A percentile compares a stretch with the other conserved stretches of the same genome.
Evolutionary conservation across 2,797 vertebrate species (phyloP).

Genomic region (Vultur gryphus): DNA sequence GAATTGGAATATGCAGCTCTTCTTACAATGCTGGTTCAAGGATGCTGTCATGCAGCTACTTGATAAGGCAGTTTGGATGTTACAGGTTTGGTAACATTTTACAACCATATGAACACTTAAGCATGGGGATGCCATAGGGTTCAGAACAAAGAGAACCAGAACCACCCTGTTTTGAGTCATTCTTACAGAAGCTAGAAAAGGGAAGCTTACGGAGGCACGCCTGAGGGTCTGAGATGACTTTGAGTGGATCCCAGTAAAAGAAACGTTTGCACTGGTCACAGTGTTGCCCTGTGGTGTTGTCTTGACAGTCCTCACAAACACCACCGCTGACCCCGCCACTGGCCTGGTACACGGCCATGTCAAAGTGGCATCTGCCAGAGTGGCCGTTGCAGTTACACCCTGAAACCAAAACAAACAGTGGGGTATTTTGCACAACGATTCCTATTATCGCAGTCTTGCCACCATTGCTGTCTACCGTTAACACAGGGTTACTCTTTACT

Average conservation of each 20-base stretch:
- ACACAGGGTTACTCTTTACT: background rate
- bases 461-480: background rate
- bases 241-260: slow-evolving; percentile 79
- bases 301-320: slow-evolving; percentile 82
- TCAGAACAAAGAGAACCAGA: background rate
- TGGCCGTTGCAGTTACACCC: slow-evolving; percentile 86
- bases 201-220: slow-evolving; percentile 79
- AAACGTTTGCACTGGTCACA: slow-evolving; percentile 81
- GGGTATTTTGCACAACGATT: background rate
- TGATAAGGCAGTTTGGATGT: background rate
- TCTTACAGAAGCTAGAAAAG: background rate
- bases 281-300: slow-evolving; percentile 81
- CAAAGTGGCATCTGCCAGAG: slow-evolving; percentile 84
- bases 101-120: background rate
- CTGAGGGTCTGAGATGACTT: slow-evolving; percentile 66
- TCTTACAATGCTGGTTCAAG: background rate
- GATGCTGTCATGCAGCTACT: background rate
- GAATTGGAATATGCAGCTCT: background rate
- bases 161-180: background rate
- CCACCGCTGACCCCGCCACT: slow-evolving; percentile 78
- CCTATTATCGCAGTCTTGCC: background rate
- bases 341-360: slow-evolving; percentile 65
- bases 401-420: slow-evolving; percentile 26
- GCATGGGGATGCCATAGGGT: background rate
- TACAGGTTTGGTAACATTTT: background rate